Conservation (phyloP, 2,888 invertebrate genomes). For the Scaptomyza polygonia region DNA sequence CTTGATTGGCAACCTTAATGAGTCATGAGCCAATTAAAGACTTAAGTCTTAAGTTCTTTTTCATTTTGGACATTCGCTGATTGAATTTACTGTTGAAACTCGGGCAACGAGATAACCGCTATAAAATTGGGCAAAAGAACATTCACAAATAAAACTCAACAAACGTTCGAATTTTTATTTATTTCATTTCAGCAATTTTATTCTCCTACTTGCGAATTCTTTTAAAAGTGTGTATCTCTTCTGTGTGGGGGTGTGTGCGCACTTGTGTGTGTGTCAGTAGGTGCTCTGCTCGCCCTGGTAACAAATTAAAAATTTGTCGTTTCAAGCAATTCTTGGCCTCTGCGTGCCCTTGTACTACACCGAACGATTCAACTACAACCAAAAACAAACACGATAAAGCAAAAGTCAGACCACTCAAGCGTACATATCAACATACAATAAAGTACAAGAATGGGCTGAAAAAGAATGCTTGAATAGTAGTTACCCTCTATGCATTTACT, state of each 20-base stretch:
- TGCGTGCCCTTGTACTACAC: conserved; percentile 18
- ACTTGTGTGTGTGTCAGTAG: conserved; percentile 6
- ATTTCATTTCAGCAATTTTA: conserved; percentile 55
- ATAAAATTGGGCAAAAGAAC: conserved; percentile 49
- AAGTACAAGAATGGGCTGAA: no score
- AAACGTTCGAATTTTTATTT: conserved; percentile 62
- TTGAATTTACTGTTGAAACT: conserved; percentile 56
- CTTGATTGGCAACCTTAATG: conserved; percentile 40
- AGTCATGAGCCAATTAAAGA: conserved; percentile 51
- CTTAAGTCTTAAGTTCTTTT: conserved; percentile 44
- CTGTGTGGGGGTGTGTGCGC: conserved; percentile 38
- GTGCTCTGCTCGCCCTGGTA: conserved; percentile 43
- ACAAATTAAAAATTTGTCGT: conserved; percentile 76
- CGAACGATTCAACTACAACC: conserved; percentile 15
- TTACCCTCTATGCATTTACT: not conserved
- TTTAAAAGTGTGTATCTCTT: not conserved
- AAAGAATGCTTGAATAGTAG: not conserved
- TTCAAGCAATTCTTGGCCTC: conserved; percentile 51
- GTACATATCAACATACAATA: not conserved
- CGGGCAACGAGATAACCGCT: conserved; percentile 42
- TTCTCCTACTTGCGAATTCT: not conserved
- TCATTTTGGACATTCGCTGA: conserved; percentile 27
- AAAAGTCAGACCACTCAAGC: conserved; percentile 31
- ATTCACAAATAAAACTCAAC: conserved; percentile 38
- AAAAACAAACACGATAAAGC: conserved; percentile 10